Base-by-base conservation (phyloP, 2,113 vertebrate species). In the Emydura subglobosa region DNA sequence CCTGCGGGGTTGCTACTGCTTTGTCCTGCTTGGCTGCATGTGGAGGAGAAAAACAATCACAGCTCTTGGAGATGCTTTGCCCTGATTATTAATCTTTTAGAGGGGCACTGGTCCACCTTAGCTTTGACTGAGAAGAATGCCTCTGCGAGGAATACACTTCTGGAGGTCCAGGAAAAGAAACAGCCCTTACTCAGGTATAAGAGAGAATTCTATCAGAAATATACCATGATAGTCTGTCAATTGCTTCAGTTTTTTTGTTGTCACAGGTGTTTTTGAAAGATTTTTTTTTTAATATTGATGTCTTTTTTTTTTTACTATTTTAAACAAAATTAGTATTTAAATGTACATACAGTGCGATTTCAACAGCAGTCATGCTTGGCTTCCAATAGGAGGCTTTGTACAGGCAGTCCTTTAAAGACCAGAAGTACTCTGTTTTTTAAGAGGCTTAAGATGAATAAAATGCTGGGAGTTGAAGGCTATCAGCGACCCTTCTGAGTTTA, bases 81-180 rank as follows among this genome's bases (percentile, higher is more conserved):
- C 78, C 51, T 85, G 47, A 89, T 95, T 91, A 72, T 50, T 91
- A 44, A 57, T 85, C 85, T 86, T 54, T 3, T 14, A 47, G 82
- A 91, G 24, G 17, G 76, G 74, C 54, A 82, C 29, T 17, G 22
- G 51, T 88, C 31, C 47, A 8, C 47, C 83, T 84, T 31, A 34
- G 19, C 24, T 17, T 17, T 79, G 85, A 81, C 55, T 12, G 44
- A 82, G 85, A 92, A 91, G 34, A 84, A 93, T 19, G 17, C 51
- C n/a, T 89, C 92, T 90, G 51, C 80, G 51, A 92, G 90, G 80
- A 68, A 54, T 88, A 31, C 2, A 0, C 54, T 88, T 93, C 59
- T 95, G 88, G 96, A 96, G 88, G 79, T 78, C 24, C 82, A 92
- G 92, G 79, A 95, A 1, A 6, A 93, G 83, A 82, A 93, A 47